phyloP scores from a whole-genome alignment of 2,888 invertebrate species.

The Strigamia crassipes region DNA sequence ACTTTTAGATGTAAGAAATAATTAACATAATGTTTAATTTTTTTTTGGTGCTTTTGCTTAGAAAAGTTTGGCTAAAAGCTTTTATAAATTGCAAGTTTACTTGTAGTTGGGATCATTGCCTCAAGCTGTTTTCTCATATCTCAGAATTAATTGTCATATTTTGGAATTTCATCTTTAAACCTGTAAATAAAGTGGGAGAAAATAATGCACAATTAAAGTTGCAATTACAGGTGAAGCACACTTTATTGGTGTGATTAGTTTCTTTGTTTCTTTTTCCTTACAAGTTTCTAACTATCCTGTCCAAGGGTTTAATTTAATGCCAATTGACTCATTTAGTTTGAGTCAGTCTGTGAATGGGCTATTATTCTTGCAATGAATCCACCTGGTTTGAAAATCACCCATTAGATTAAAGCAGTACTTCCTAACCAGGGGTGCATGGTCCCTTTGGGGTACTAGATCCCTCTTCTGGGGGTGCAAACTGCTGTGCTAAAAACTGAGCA shows the following conservation, averaged over 20 bases:
- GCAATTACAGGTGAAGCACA: not conserved
- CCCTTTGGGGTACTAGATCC: no score
- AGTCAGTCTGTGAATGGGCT: not conserved
- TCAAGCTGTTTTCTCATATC: not conserved
- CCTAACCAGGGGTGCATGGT: no score
- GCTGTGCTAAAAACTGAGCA: no score
- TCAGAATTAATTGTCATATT: not conserved
- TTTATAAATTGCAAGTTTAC: not conserved
- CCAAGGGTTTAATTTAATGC: not conserved
- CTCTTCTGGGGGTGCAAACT: no score
- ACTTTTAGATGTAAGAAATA: not conserved
- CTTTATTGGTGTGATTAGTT: not conserved
- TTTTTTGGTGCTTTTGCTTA: not conserved
- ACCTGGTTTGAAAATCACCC: not conserved
- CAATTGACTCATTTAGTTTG: not conserved
- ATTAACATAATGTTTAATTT: not conserved
- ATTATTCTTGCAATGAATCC: not conserved
- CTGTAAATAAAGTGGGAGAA: not conserved
- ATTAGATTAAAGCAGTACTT: not conserved
- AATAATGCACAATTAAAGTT: not conserved
- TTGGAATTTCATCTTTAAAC: not conserved
- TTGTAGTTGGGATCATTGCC: constrained; percentile 1
- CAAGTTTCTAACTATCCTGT: not conserved
- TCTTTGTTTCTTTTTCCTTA: not conserved
- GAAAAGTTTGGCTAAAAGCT: not conserved